phyloP scores from a whole-genome alignment of 2,797 vertebrate species.

The Arremon brunneinucha region DNA sequence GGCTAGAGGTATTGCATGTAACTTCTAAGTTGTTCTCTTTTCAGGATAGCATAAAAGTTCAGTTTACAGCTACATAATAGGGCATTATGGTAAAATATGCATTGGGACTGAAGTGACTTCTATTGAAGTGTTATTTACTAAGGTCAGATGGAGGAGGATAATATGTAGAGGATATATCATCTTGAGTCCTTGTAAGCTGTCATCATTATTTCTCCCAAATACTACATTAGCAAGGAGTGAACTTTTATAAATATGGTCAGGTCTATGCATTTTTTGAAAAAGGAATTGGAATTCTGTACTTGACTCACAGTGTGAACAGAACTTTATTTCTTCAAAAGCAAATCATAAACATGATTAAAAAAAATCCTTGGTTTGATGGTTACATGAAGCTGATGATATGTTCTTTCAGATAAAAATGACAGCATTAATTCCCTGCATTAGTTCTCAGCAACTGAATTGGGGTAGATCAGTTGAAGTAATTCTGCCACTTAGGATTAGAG shows the following conservation, averaged over 20 bases:
- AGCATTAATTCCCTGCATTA: not conserved
- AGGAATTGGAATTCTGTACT: not conserved
- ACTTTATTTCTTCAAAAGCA: not conserved
- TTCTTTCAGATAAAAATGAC: not conserved
- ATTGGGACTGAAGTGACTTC: not conserved
- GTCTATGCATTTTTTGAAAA: conserved; percentile 29
- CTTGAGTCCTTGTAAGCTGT: not conserved
- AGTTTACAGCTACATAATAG: not conserved
- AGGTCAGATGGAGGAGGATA: not conserved
- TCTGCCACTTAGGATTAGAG: not conserved
- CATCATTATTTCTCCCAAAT: not conserved
- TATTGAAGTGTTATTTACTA: not conserved
- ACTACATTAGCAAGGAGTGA: not conserved
- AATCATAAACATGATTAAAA: not conserved
- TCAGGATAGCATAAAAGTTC: not conserved
- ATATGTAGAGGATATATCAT: not conserved
- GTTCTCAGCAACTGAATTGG: not conserved
- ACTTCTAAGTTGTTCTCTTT: not conserved
- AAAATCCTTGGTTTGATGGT: not conserved
- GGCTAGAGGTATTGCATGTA: not conserved
- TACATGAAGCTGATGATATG: not conserved
- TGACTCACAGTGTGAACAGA: not conserved
- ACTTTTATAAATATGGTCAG: not conserved
- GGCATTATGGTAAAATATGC: not conserved
- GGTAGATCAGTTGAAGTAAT: not conserved